A percentile compares a stretch with the other conserved stretches of the same genome.
These are phyloP conservation scores for Priocnemis perturbator DNA, from an alignment of 2,888 invertebrate genomes.

Conservation along the genomic window DNA sequence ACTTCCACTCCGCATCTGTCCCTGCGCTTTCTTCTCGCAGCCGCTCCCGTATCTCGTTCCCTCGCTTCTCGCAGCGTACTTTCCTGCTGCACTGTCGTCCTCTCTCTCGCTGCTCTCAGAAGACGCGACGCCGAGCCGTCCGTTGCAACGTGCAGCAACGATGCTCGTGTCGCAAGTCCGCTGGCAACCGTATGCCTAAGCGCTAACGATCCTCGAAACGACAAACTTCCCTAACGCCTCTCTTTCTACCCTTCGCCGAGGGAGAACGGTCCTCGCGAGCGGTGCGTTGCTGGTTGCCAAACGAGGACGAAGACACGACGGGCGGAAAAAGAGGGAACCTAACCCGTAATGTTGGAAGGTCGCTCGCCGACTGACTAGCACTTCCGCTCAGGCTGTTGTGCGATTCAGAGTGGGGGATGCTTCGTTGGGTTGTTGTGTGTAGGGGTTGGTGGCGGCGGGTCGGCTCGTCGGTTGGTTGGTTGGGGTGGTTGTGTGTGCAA, in stretches of 20 bases:
- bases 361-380: slow-evolving; percentile 76
- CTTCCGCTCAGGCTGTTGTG: slow-evolving; percentile 75
- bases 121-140: background rate
- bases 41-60: background rate
- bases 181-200: too few relatives aligned
- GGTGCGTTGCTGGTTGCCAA: slow-evolving; percentile 18
- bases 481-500: slow-evolving; percentile 54
- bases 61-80: background rate
- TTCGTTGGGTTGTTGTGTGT: slow-evolving; percentile 75
- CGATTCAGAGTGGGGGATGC: slow-evolving; percentile 74
- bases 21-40: background rate
- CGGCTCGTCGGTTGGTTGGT: slow-evolving; percentile 64
- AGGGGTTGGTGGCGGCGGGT: slow-evolving; percentile 70
- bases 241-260: too few relatives aligned
- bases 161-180: background rate
- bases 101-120: background rate
- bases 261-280: too few relatives aligned
- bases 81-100: background rate
- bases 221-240: too few relatives aligned
- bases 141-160: background rate
- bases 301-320: slow-evolving; percentile 61
- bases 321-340: slow-evolving; percentile 69
- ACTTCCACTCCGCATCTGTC: background rate
- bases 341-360: slow-evolving; percentile 75
- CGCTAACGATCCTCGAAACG: too few relatives aligned